These are phyloP conservation scores for Drosophila baimaii DNA, from an alignment of 1,140 invertebrate species.

Conservation along the genomic window DNA sequence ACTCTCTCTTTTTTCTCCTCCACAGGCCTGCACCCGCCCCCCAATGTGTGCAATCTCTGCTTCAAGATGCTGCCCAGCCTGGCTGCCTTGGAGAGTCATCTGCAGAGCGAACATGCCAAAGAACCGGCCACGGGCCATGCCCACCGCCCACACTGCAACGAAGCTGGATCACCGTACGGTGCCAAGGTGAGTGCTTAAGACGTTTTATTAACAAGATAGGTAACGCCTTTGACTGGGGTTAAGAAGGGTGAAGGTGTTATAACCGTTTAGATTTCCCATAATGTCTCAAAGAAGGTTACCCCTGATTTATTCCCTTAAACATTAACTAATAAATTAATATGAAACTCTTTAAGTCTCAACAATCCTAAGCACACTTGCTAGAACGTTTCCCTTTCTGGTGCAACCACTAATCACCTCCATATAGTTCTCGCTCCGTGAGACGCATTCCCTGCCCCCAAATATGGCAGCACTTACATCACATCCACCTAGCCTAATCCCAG, in stretches of 20 bases:
- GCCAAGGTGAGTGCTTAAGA: constrained; percentile 67
- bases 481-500: constrained; percentile 43
- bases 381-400: constrained; percentile 6
- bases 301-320: background rate
- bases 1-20: background rate
- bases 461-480: constrained; percentile 31
- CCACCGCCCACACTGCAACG: constrained; percentile 49
- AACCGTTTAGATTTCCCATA: background rate
- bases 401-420: constrained; percentile 34
- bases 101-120: constrained; percentile 87
- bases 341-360: background rate
- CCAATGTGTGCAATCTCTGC: constrained; percentile 96
- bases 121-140: constrained; percentile 54
- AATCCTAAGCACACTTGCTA: background rate
- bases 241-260: background rate
- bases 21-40: constrained; percentile 75
- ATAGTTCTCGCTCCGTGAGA: background rate
- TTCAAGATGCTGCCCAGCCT: constrained; percentile 99
- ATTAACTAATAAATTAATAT: background rate
- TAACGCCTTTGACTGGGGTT: too few relatives aligned
- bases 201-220: too few relatives aligned
- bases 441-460: constrained; percentile 39
- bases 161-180: constrained; percentile 48
- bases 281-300: too few relatives aligned
- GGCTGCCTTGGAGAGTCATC: constrained; percentile 98